Evolutionary conservation across 92 coral and sea anemone genomes (phyloP).

Genomic region (Isaurus tuberculatus): DNA sequence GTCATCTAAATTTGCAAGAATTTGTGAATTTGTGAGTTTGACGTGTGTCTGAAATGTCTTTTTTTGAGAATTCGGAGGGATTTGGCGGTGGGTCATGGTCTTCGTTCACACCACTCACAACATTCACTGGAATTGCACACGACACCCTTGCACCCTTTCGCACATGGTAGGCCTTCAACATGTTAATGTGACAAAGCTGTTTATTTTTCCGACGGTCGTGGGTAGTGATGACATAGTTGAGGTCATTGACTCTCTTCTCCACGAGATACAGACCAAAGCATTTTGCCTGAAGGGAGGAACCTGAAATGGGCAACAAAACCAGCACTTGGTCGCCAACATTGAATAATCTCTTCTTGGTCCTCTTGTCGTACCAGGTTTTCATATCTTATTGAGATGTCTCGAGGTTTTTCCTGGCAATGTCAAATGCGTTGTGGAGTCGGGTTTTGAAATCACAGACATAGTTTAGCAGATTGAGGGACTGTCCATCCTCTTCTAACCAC

Average conservation of each 20-base stretch:
- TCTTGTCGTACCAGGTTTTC: not conserved
- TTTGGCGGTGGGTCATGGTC: not conserved
- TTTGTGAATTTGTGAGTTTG: too few relatives aligned
- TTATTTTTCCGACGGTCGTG: slow-evolving; percentile 58
- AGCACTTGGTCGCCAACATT: slow-evolving; percentile 25
- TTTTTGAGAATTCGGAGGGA: not conserved
- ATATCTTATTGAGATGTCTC: not conserved
- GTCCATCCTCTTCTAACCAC: slow-evolving; percentile 3
- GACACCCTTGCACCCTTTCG: not conserved
- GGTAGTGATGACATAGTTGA: slow-evolving; percentile 31
- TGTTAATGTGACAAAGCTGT: slow-evolving; percentile 53
- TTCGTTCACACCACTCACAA: not conserved
- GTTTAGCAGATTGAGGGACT: too few relatives aligned
- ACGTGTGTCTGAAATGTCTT: not conserved
- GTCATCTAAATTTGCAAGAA: not conserved
- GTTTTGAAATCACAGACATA: too few relatives aligned
- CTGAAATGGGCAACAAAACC: slow-evolving; percentile 38
- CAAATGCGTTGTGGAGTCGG: too few relatives aligned
- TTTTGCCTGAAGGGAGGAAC: slow-evolving; percentile 22
- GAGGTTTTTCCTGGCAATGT: too few relatives aligned
- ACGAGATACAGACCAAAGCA: slow-evolving; percentile 46
- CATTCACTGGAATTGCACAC: slow-evolving; percentile 9
- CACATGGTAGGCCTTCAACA: slow-evolving; percentile 36
- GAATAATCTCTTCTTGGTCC: not conserved
- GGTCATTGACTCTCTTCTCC: slow-evolving; percentile 27